Percentiles rank a stretch among this genome's conserved stretches.
phyloP scores from a whole-genome alignment of 1,140 invertebrate species.

The Atta cephalotes region DNA sequence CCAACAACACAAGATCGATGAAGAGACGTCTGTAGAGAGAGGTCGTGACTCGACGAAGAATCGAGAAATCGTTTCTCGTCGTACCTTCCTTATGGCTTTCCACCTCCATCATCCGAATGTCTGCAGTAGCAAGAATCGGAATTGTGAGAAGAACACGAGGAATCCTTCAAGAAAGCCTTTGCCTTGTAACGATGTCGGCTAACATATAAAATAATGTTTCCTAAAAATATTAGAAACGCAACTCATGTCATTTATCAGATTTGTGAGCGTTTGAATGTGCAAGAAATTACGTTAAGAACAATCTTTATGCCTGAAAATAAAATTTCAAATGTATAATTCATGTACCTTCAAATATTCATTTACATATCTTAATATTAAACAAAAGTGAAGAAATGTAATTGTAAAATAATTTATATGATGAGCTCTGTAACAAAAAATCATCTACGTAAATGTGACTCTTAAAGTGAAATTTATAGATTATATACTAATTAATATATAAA shows the following conservation, averaged over 20 bases:
- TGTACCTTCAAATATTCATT: not conserved
- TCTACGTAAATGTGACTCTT: not conserved
- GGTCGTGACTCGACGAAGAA: conserved; percentile 54
- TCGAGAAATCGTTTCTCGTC: conserved; percentile 51
- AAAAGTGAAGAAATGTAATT: not conserved
- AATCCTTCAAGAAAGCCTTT: conserved; percentile 14
- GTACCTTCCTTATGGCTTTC: conserved; percentile 58
- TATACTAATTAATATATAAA: not conserved
- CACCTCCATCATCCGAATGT: conserved; percentile 43
- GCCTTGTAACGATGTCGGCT: not conserved
- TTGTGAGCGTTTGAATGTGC: not conserved
- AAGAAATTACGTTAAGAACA: not conserved
- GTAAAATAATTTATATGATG: not conserved
- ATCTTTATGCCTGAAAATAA: not conserved
- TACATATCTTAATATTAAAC: not conserved
- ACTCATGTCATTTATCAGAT: not conserved
- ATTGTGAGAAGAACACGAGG: conserved; percentile 33
- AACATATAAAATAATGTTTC: not conserved
- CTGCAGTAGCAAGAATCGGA: conserved; percentile 33
- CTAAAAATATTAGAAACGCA: not conserved
- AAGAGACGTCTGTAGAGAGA: conserved; percentile 31
- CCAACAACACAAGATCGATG: conserved; percentile 44
- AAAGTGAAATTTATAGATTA: not conserved
- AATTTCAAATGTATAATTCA: conserved; percentile 18
- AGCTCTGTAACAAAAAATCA: not conserved